phyloP scores from a whole-genome alignment of 2,888 invertebrate species.

The Drosophila subquinaria region DNA sequence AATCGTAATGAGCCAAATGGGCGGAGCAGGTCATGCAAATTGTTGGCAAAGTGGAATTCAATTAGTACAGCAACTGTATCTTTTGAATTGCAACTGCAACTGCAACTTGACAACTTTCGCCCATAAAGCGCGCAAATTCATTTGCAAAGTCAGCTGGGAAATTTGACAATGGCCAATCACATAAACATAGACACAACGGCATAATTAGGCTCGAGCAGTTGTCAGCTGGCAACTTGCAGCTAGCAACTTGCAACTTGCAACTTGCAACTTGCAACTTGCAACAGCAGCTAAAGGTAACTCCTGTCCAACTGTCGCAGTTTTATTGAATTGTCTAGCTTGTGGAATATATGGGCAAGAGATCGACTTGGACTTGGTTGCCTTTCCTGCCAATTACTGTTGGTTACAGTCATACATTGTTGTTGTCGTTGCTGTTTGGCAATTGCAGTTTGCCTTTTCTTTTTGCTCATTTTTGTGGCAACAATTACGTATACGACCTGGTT shows the following conservation, averaged over 20 bases:
- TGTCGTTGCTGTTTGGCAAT: conserved; percentile 54
- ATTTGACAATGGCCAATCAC: conserved; percentile 64
- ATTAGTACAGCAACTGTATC: conserved; percentile 38
- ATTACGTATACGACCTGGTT: conserved; percentile 73
- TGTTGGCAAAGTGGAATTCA: conserved; percentile 58
- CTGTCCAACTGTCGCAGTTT: conserved; percentile 58
- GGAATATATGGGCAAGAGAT: conserved; percentile 51
- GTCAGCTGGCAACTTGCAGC: conserved; percentile 20
- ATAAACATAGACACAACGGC: conserved; percentile 62
- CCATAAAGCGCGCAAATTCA: conserved; percentile 61
- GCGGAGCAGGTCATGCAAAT: conserved; percentile 51
- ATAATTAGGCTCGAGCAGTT: conserved; percentile 57
- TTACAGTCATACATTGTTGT: conserved; percentile 42
- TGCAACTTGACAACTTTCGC: conserved; percentile 62
- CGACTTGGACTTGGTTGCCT: conserved; percentile 40
- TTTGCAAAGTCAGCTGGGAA: conserved; percentile 39
- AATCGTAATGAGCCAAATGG: conserved; percentile 48
- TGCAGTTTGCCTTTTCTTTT: conserved; percentile 43
- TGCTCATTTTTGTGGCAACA: conserved; percentile 45
- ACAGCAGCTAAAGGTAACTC: conserved; percentile 26
- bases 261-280: conserved; percentile 17
- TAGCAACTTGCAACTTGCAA: conserved; percentile 14
- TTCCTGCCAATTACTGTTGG: conserved; percentile 68
- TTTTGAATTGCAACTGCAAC: conserved; percentile 13
- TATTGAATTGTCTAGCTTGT: conserved; percentile 72